Conservation (phyloP, 2,888 invertebrate genomes). For the Rosalia funebris region DNA sequence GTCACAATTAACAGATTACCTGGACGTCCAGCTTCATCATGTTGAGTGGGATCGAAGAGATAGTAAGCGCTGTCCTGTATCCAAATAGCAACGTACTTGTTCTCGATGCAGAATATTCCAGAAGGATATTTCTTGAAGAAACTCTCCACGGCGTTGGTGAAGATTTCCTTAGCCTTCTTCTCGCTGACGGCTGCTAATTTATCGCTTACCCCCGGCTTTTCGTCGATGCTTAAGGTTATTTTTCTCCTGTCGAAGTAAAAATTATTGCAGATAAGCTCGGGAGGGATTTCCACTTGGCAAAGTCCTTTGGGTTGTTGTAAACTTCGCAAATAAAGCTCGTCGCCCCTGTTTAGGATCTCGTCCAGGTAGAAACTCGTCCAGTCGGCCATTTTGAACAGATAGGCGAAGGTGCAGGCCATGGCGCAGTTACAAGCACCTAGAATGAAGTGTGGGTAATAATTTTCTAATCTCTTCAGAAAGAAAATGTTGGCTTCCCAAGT, state of each 20-base stretch:
- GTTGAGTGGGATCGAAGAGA: conserved; percentile 58
- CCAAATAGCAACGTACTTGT: conserved; percentile 56
- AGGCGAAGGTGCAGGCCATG: conserved; percentile 68
- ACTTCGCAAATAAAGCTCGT: conserved; percentile 63
- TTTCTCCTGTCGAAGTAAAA: conserved; percentile 51
- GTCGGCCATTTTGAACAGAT: conserved; percentile 67
- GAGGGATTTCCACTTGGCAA: conserved; percentile 44
- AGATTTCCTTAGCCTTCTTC: conserved; percentile 39
- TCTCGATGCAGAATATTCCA: conserved; percentile 51
- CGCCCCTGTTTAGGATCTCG: conserved; percentile 67
- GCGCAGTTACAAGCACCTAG: conserved; percentile 68
- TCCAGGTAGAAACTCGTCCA: conserved; percentile 72
- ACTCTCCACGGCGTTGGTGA: conserved; percentile 39
- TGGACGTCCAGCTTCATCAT: conserved; percentile 51
- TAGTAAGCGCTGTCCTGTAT: conserved; percentile 42
- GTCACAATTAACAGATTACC: conserved; percentile 44
- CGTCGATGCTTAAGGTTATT: conserved; percentile 52
- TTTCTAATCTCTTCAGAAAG: background rate
- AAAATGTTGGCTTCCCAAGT: background rate
- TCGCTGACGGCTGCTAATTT: conserved; percentile 38
- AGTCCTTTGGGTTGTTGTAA: conserved; percentile 45
- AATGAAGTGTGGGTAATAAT: conserved; percentile 5
- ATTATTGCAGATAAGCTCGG: conserved; percentile 51
- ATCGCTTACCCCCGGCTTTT: conserved; percentile 39
- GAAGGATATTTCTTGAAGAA: conserved; percentile 52